Base-by-base conservation (phyloP, 2,888 invertebrate genomes). In the Athalia rosae region DNA sequence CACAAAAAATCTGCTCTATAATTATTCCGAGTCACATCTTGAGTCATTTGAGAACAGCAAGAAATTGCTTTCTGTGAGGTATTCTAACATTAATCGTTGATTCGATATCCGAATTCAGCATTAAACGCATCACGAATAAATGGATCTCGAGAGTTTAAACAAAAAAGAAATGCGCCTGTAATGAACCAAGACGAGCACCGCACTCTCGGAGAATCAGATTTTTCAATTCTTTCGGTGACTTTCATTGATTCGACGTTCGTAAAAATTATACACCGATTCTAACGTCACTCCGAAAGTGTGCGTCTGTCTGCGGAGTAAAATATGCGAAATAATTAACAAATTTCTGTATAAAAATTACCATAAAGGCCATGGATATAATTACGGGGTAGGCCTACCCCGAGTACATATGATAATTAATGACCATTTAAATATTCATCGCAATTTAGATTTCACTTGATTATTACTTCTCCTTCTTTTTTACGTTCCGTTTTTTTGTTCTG, bases 21-120 rank as follows among this genome's bases (percentile, higher is more conserved):
- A 6, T 15, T 61, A 61, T 11, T 28, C 28, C 41, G 28, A 61
- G 0, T 61, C 9, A 8, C 61, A 28, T 61, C 6, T 61, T 28
- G 3, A 4, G 9, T 11, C 28, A 15, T 9, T 28, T 9, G n/a
- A 63, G 11, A 4, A 67, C 45, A 9, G 15, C 11, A 15, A 28
- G 41, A 50, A 28, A 28, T 67, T 45, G 73, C 59, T 73, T 73
- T 73, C 73, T 73, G 73, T 50, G 73, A 69, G 11, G 69, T 66
- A 48, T 11, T 15, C 43, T 48, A 48, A 48, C 11, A 15, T 28
- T 41, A 69, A 69, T 47, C 45, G 47, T 47, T 1, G 59, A 47
- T 2, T 28, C 28, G 28, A 28, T 28, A 28, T 28, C 28, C 28
- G 0, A 28, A 28, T 28, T 28, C 28, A 28, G 28, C 28, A 28